Percentiles rank a stretch among this genome's conserved stretches.
phyloP scores from a whole-genome alignment of 2,113 vertebrate species.

The Otocyon megalotis region DNA sequence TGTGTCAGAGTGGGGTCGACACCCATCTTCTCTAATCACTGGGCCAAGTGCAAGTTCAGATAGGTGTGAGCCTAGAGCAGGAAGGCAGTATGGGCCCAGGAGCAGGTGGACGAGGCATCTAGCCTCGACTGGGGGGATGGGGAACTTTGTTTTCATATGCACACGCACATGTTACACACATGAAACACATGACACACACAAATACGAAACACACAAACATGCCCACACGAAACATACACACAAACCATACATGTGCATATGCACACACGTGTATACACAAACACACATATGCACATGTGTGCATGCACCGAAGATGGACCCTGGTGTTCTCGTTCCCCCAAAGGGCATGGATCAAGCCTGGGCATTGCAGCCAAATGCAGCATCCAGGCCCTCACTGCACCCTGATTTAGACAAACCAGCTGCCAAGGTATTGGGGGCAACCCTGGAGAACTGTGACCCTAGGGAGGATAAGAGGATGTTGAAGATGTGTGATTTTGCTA shows the following conservation, averaged over 20 bases:
- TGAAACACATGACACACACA: too few species aligned
- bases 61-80: background rate
- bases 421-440: background rate
- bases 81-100: background rate
- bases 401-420: background rate
- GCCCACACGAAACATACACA: background rate
- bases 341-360: background rate
- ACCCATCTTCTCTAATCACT: too few species aligned
- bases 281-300: background rate
- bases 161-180: background rate
- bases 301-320: background rate
- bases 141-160: background rate
- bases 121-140: too few species aligned
- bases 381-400: background rate
- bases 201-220: background rate
- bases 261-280: fast-evolving
- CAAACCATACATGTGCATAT: background rate
- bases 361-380: fast-evolving
- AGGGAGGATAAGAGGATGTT: fast-evolving
- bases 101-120: too few species aligned
- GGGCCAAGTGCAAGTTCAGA: background rate
- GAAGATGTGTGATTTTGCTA: background rate
- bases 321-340: background rate
- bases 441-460: background rate
- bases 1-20: fast-evolving